phyloP scores from a whole-genome alignment of 2,113 vertebrate species.

The Hippocampus abdominalis region DNA sequence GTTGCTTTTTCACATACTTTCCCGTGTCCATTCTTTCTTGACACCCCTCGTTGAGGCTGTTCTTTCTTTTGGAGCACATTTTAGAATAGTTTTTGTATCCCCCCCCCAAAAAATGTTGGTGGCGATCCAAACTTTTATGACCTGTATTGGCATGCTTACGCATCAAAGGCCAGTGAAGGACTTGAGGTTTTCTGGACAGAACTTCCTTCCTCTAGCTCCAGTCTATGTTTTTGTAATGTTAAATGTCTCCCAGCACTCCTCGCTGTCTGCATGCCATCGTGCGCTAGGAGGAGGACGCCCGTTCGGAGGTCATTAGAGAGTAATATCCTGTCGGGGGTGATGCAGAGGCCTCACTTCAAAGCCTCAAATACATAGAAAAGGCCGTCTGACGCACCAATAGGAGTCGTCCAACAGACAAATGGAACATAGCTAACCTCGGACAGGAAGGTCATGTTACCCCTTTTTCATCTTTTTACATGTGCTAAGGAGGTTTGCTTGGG shows the following conservation, averaged over 20 bases:
- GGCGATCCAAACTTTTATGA: not conserved
- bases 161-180: not conserved
- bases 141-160: not conserved
- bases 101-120: not conserved
- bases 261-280: slow-evolving; percentile 13
- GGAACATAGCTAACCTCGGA: slow-evolving; percentile 6
- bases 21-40: not conserved
- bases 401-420: slow-evolving; percentile 35
- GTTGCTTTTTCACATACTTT: no score
- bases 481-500: not conserved
- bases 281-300: slow-evolving; percentile 9
- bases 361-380: slow-evolving; percentile 13
- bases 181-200: not conserved
- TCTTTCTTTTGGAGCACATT: not conserved
- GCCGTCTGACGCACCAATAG: slow-evolving; percentile 19
- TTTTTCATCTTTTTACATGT: slow-evolving; percentile 22
- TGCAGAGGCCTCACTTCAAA: slow-evolving; percentile 35
- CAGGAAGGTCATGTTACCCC: slow-evolving; percentile 26
- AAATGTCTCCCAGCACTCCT: slow-evolving; percentile 9
- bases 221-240: not conserved
- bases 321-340: slow-evolving; percentile 45
- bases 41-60: not conserved
- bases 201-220: not conserved
- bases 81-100: not conserved
- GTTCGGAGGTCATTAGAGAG: slow-evolving; percentile 42